Evolutionary conservation across 1,140 invertebrate species (phyloP).

Genomic region (Sarcophaga bullata): DNA sequence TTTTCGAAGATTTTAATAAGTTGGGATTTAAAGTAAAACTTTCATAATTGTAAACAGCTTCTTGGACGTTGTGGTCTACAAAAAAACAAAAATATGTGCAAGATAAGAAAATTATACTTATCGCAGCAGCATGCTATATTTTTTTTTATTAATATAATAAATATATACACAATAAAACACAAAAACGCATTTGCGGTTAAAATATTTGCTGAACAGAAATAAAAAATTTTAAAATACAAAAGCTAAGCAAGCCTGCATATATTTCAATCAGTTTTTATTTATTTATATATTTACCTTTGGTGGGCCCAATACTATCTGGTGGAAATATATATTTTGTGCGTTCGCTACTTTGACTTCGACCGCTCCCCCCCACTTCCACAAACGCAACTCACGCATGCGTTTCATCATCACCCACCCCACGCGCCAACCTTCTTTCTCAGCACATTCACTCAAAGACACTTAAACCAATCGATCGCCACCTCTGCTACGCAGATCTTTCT

Average conservation of each 20-base stretch:
- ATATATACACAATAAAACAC: too few relatives aligned
- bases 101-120: not conserved
- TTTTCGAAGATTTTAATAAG: slow-evolving; percentile 65
- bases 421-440: slow-evolving; percentile 80
- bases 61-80: slow-evolving; percentile 21
- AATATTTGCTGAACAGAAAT: too few relatives aligned
- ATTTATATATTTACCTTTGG: slow-evolving; percentile 38
- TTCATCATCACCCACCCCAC: slow-evolving; percentile 72
- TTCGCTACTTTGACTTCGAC: slow-evolving; percentile 79
- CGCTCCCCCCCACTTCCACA: slow-evolving; percentile 80
- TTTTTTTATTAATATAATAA: too few relatives aligned
- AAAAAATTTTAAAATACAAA: too few relatives aligned
- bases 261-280: not conserved
- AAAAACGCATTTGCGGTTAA: too few relatives aligned
- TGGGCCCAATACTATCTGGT: slow-evolving; percentile 74
- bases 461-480: slow-evolving; percentile 88
- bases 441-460: slow-evolving; percentile 98
- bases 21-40: slow-evolving; percentile 69
- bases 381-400: slow-evolving; percentile 68
- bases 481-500: slow-evolving; percentile 97
- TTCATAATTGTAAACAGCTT: slow-evolving; percentile 67
- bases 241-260: too few relatives aligned
- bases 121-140: too few relatives aligned
- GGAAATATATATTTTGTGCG: slow-evolving; percentile 95
- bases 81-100: not conserved